Conservation (phyloP, 1,140 invertebrate species). For the Meloidogyne floridensis region DNA sequence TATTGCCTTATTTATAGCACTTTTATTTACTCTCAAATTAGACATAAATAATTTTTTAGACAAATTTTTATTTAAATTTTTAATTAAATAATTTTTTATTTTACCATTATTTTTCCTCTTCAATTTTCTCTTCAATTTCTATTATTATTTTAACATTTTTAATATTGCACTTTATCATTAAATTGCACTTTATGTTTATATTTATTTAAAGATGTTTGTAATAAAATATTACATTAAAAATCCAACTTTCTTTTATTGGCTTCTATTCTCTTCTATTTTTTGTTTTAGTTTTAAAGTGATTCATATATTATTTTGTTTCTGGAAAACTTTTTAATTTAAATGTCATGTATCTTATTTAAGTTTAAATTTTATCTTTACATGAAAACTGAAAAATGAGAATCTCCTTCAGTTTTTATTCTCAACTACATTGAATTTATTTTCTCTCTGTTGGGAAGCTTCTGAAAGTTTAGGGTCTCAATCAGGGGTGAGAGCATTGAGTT, state of each 20-base stretch:
- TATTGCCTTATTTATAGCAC: too few relatives aligned
- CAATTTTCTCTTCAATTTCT: not conserved
- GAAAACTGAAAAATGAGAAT: too few relatives aligned
- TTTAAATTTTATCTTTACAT: not conserved
- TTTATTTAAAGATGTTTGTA: not conserved
- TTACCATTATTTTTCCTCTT: not conserved
- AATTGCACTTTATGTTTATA: not conserved
- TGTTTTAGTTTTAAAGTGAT: not conserved
- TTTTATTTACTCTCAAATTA: too few relatives aligned
- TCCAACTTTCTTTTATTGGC: not conserved
- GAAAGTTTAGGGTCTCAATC: not conserved
- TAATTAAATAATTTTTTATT: not conserved
- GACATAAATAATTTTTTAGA: too few relatives aligned
- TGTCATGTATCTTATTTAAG: not conserved
- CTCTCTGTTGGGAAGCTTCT: not conserved
- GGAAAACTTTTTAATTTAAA: slow-evolving; percentile 1
- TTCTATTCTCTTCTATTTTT: not conserved
- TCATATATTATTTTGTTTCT: not conserved
- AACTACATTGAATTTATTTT: not conserved
- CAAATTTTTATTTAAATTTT: too few relatives aligned
- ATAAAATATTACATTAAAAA: slow-evolving; percentile 10
- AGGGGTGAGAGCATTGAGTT: too few relatives aligned
- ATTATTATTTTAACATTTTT: not conserved
- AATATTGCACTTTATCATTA: slow-evolving; percentile 5
- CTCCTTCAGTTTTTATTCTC: too few relatives aligned